Evolutionary conservation across 2,888 invertebrate genomes (phyloP).

Genomic region (Polyommatus iphigenia): DNA sequence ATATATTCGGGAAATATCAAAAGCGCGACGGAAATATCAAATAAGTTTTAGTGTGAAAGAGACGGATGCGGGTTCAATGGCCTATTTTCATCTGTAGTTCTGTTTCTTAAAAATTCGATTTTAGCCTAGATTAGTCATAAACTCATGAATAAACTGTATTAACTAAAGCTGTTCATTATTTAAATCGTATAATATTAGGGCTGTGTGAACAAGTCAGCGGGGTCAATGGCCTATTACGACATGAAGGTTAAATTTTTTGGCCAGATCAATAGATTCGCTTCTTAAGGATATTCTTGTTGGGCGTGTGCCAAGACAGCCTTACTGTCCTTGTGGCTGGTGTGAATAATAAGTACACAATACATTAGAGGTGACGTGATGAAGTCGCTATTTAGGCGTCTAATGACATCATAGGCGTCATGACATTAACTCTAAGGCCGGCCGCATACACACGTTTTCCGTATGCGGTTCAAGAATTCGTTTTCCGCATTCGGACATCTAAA

Average conservation of each 20-base stretch:
- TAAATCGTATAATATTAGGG: no score
- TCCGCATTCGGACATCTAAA: no score
- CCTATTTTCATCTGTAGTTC: no score
- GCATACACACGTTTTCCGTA: not conserved
- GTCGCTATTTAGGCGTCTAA: slow-evolving; percentile 26
- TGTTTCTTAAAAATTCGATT: no score
- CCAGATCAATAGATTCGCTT: not conserved
- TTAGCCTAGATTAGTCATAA: no score
- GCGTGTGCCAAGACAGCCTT: slow-evolving; percentile 7
- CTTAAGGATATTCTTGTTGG: not conserved
- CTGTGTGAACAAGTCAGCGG: not conserved
- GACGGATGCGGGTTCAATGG: not conserved
- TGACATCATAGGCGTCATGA: slow-evolving; percentile 29
- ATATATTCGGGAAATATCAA: not conserved
- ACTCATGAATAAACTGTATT: no score
- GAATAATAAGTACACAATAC: slow-evolving; percentile 30
- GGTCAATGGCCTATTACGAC: not conserved
- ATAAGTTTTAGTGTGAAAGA: not conserved
- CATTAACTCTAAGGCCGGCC: slow-evolving; percentile 6
- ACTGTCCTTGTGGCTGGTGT: slow-evolving; percentile 21
- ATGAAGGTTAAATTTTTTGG: not conserved
- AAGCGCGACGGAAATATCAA: not conserved
- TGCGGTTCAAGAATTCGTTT: no score
- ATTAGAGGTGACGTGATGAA: slow-evolving; percentile 22
- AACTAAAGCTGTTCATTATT: no score